Conservation (phyloP, 2,888 invertebrate species). For the Cordilura impudica region DNA sequence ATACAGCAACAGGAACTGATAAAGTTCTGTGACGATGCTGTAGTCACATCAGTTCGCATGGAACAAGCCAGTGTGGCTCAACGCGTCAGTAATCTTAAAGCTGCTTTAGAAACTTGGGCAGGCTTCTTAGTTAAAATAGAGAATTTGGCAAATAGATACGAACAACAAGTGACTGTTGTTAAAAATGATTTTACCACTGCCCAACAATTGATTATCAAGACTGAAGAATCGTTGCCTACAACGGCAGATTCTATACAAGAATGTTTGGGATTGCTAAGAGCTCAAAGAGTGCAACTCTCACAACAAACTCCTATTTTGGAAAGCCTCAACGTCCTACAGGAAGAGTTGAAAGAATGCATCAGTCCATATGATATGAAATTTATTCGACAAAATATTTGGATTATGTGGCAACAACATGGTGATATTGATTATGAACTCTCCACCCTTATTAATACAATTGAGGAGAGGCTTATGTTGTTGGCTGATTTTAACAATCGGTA, state of each 20-base stretch:
- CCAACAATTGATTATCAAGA: constrained; percentile 81
- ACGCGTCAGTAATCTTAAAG: constrained; percentile 87
- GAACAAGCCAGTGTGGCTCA: constrained; percentile 88
- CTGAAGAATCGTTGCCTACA: constrained; percentile 80
- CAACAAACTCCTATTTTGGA: constrained; percentile 82
- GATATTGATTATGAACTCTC: constrained; percentile 89
- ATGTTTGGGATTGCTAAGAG: constrained; percentile 82
- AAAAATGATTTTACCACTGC: constrained; percentile 83
- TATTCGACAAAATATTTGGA: constrained; percentile 87
- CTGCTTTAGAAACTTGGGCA: constrained; percentile 89
- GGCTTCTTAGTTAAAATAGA: constrained; percentile 85
- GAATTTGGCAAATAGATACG: constrained; percentile 82
- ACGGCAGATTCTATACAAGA: constrained; percentile 83
- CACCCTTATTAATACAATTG: constrained; percentile 84
- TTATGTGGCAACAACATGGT: constrained; percentile 88
- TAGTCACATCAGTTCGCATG: constrained; percentile 88
- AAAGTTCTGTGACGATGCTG: constrained; percentile 86
- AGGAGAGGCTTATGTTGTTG: constrained; percentile 86
- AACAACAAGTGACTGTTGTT: constrained; percentile 81
- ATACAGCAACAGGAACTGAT: constrained; percentile 83
- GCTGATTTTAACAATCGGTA: constrained; percentile 85
- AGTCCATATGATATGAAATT: constrained; percentile 90
- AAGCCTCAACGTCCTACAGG: constrained; percentile 85
- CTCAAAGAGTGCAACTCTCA: constrained; percentile 80
- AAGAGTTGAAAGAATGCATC: constrained; percentile 90